Evolutionary conservation across 1,140 invertebrate genomes (phyloP).

Genomic region (Dysdera silvatica): DNA sequence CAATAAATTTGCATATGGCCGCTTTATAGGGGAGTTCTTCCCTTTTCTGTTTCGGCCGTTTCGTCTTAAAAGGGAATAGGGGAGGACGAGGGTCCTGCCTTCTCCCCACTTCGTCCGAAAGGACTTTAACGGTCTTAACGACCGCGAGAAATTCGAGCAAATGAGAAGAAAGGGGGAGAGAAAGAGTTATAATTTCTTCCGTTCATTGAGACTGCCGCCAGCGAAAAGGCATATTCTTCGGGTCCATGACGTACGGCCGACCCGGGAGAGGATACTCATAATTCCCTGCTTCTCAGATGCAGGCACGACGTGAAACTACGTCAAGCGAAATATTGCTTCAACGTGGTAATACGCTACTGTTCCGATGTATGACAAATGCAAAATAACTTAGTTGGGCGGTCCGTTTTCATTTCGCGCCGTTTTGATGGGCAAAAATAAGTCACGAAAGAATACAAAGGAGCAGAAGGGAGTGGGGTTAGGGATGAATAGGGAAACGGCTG

Average conservation of each 20-base stretch:
- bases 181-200: too few relatives aligned
- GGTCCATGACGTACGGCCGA: constrained; percentile 29
- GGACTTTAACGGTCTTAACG: constrained; percentile 3
- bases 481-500: not conserved
- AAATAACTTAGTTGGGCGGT: too few relatives aligned
- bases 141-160: constrained; percentile 29
- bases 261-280: constrained; percentile 19
- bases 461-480: constrained; percentile 11
- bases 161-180: too few relatives aligned
- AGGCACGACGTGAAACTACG: too few relatives aligned
- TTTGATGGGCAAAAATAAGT: constrained; percentile 29
- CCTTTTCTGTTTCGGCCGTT: not conserved
- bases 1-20: constrained; percentile 30
- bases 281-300: too few relatives aligned
- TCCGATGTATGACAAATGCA: constrained; percentile 29
- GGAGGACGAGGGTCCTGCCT: too few relatives aligned
- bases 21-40: constrained; percentile 15
- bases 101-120: not conserved
- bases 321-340: too few relatives aligned
- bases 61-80: not conserved
- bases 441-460: constrained; percentile 10
- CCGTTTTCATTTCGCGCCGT: too few relatives aligned
- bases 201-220: too few relatives aligned
- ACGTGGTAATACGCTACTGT: too few relatives aligned
- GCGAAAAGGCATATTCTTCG: too few relatives aligned